phyloP scores from a whole-genome alignment of 2,113 vertebrate genomes.

The Cichladusa arquata region DNA sequence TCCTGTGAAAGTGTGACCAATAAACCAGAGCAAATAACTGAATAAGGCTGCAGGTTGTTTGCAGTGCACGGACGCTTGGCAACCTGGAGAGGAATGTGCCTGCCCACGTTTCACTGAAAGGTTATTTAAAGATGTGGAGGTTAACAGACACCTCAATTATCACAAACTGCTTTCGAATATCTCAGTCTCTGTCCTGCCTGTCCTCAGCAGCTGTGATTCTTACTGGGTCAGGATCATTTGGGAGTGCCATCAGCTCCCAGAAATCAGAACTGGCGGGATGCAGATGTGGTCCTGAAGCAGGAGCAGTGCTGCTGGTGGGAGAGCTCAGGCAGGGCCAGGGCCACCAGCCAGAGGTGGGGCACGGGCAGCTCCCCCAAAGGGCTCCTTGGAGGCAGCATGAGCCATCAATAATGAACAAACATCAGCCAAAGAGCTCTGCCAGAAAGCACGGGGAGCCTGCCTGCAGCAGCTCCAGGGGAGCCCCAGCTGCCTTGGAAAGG shows the following conservation, averaged over 20 bases:
- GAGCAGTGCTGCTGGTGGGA: not conserved
- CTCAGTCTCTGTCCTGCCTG: not conserved
- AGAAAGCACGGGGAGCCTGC: not conserved
- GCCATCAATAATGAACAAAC: not conserved
- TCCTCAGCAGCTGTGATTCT: not conserved
- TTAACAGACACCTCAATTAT: conserved; percentile 59
- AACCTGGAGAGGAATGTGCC: conserved; percentile 41
- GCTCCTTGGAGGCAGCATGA: not conserved
- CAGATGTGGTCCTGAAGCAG: not conserved
- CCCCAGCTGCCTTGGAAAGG: not conserved
- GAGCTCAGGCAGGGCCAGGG: not conserved
- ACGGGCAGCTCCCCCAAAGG: not conserved
- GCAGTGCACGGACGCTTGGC: conserved; percentile 50
- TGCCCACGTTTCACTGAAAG: not conserved
- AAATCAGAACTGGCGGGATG: not conserved
- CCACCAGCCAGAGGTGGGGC: not conserved
- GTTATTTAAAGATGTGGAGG: conserved; percentile 31
- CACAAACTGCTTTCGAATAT: conserved; percentile 30
- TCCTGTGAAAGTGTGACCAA: conserved; percentile 1
- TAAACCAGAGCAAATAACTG: conserved; percentile 51
- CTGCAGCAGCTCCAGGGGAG: not conserved
- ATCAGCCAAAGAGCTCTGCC: not conserved
- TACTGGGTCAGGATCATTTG: not conserved
- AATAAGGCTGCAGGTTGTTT: conserved; percentile 25
- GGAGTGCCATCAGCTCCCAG: not conserved